Percentiles rank a stretch among this genome's conserved stretches.
Conservation (phyloP, 2,888 invertebrate species). For the Lycophotia porphyrea region DNA sequence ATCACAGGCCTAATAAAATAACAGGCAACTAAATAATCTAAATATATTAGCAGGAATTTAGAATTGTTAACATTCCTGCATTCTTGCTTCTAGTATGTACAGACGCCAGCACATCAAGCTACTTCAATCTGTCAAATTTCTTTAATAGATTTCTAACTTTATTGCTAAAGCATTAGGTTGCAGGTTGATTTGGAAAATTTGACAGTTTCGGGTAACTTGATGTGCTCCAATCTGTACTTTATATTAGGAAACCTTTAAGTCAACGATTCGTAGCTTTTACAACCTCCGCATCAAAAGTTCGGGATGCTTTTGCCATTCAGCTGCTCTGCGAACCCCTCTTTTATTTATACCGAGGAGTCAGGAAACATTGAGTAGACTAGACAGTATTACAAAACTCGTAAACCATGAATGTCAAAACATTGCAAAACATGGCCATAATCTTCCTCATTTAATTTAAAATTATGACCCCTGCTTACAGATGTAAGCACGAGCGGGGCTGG, state of each 20-base stretch:
- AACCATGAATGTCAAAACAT: constrained; percentile 37
- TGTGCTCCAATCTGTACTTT: no score
- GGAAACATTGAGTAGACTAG: constrained; percentile 16
- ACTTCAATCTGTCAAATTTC: no score
- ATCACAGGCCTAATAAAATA: background rate
- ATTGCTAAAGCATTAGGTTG: no score
- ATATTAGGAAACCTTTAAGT: background rate
- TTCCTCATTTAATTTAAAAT: constrained; percentile 51
- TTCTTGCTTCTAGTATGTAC: background rate
- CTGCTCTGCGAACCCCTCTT: background rate
- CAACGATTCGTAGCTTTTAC: background rate
- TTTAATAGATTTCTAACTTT: no score
- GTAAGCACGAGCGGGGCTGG: constrained; percentile 34
- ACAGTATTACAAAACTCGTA: constrained; percentile 30
- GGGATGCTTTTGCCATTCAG: background rate
- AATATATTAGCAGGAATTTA: background rate
- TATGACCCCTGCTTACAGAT: constrained; percentile 32
- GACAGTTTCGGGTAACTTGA: no score
- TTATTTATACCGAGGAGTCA: constrained; percentile 1
- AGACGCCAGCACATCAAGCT: no score
- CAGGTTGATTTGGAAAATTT: no score
- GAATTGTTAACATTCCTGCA: background rate
- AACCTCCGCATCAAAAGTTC: constrained; percentile 1
- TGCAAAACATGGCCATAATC: constrained; percentile 46
- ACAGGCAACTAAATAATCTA: background rate